Base-by-base conservation (phyloP, 2,797 vertebrate genomes). In the Lates japonicus region DNA sequence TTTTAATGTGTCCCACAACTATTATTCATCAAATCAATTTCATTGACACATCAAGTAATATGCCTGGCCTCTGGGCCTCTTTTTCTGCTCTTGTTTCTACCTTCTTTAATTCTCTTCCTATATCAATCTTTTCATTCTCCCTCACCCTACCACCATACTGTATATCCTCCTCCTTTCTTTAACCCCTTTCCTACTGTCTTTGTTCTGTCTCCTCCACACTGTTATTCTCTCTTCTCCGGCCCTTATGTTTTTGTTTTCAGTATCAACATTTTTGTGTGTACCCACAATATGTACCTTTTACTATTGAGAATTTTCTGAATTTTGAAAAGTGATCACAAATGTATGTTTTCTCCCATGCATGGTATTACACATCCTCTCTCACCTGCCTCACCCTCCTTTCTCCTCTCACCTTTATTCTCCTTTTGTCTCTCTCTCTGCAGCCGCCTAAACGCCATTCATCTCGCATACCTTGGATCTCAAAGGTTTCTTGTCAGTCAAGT, bases 391-490 rank as follows among this genome's bases (percentile, higher is more conserved):
- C n/a, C n/a, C 44, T 20, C 25, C 35, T 20, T 20, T 48, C 33
- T 49, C 35, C 35, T 82, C 95, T 95, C 90, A 99, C 98, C 96
- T 97, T 98, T 94, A 86, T 94, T 64, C 94, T 93, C 20, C 87
- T 93, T 25, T 95, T 95, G 78, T 93, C 93, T 62, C 96, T 95
- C 96, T 96, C 84, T 95, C 91, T 99, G 98, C 60, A 99, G 96
- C 58, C 98, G 96, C n/a, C 76, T 99, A 97, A 6, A 99, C 98
- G 0, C 99, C 98, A 12, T 99, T 98, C 2, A 99, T 99, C 87
- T 99, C 97, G n/a, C 99, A 99, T 73, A 99, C 98, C 85, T 99
- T 99, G 87, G n/a, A 99, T 99, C 95, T 99, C 98, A n/a, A 99
- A 99, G 68, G 97, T 97, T 77, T 99, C 98, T n/a, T 17, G 90